These are phyloP conservation scores for Gobionotothen gibberifrons DNA, from an alignment of 2,797 vertebrate species.

Conservation along the genomic window DNA sequence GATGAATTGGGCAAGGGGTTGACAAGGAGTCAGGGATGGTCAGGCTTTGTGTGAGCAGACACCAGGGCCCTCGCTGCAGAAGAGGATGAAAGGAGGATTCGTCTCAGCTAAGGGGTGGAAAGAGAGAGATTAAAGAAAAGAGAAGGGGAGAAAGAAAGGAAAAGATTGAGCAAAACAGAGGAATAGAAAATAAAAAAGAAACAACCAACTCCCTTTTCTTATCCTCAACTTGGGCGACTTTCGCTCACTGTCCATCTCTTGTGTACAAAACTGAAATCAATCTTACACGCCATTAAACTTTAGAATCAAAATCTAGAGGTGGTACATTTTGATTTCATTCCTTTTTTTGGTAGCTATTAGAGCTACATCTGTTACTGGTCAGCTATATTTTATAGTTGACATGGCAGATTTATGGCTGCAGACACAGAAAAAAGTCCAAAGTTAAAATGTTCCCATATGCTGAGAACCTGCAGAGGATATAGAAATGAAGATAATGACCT, in stretches of 20 bases:
- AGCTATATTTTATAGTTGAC: slow-evolving; percentile 85
- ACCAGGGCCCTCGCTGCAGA: slow-evolving; percentile 70
- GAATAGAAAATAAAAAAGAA: slow-evolving; percentile 61
- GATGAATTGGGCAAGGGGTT: slow-evolving; percentile 82
- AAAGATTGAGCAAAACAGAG: slow-evolving; percentile 46
- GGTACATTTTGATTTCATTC: slow-evolving; percentile 72
- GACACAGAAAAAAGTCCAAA: slow-evolving; percentile 56
- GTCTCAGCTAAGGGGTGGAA: slow-evolving; percentile 72
- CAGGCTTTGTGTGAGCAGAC: slow-evolving; percentile 78
- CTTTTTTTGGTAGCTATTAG: slow-evolving; percentile 72
- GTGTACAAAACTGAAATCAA: slow-evolving; percentile 43
- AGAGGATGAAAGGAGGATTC: slow-evolving; percentile 79
- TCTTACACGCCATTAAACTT: slow-evolving; percentile 40
- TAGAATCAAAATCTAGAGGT: slow-evolving; percentile 68
- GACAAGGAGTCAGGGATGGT: slow-evolving; percentile 82
- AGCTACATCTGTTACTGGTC: slow-evolving; percentile 84
- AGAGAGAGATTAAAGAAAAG: slow-evolving; percentile 67
- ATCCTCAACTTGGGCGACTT: slow-evolving; percentile 33
- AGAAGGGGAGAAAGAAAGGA: slow-evolving; percentile 55
- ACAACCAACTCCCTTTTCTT: slow-evolving; percentile 41
- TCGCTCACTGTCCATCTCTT: slow-evolving; percentile 50
- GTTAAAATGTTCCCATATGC: slow-evolving; percentile 87
- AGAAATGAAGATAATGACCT: slow-evolving; percentile 85
- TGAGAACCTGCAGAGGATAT: slow-evolving; percentile 80
- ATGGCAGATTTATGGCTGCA: slow-evolving; percentile 83